Percentiles rank a stretch among this genome's conserved stretches.
These are phyloP conservation scores for Marmota flaviventris DNA, from an alignment of 2,113 vertebrate genomes.

Conservation along the genomic window DNA sequence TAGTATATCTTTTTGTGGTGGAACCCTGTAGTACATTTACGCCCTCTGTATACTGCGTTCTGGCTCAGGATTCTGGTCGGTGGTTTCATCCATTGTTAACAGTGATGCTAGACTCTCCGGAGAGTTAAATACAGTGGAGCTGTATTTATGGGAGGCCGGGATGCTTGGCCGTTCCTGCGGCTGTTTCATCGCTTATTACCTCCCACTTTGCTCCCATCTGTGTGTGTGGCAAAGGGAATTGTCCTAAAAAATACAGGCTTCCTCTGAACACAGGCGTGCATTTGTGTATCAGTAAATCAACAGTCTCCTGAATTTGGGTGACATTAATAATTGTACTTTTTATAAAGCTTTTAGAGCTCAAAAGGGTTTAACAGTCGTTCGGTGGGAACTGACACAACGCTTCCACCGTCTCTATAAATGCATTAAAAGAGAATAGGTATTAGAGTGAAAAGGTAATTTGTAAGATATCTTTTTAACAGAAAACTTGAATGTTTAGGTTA, in stretches of 20 bases:
- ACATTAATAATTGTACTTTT: constrained; percentile 67
- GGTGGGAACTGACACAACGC: not conserved
- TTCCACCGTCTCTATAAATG: constrained; percentile 46
- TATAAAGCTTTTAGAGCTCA: constrained; percentile 56
- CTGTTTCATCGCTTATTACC: constrained; percentile 83
- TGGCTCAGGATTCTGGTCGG: constrained; percentile 84
- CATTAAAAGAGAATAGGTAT: constrained; percentile 5
- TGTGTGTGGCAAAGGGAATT: constrained; percentile 89
- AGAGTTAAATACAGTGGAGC: constrained; percentile 85
- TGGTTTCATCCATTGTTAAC: constrained; percentile 89
- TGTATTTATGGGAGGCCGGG: constrained; percentile 82
- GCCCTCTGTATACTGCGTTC: constrained; percentile 82
- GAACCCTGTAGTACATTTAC: constrained; percentile 76
- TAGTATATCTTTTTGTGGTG: constrained; percentile 6
- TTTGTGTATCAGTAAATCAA: constrained; percentile 69
- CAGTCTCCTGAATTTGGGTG: constrained; percentile 52
- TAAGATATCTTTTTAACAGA: constrained; percentile 53
- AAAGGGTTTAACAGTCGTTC: constrained; percentile 59
- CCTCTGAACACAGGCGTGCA: constrained; percentile 73
- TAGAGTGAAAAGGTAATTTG: constrained; percentile 53
- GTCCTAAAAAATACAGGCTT: constrained; percentile 87
- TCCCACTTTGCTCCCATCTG: constrained; percentile 89
- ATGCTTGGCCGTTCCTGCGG: constrained; percentile 84
- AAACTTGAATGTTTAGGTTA: constrained; percentile 42
- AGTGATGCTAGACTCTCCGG: constrained; percentile 83